Evolutionary conservation across 2,113 vertebrate species (phyloP).

Genomic region (Albula goreensis): DNA sequence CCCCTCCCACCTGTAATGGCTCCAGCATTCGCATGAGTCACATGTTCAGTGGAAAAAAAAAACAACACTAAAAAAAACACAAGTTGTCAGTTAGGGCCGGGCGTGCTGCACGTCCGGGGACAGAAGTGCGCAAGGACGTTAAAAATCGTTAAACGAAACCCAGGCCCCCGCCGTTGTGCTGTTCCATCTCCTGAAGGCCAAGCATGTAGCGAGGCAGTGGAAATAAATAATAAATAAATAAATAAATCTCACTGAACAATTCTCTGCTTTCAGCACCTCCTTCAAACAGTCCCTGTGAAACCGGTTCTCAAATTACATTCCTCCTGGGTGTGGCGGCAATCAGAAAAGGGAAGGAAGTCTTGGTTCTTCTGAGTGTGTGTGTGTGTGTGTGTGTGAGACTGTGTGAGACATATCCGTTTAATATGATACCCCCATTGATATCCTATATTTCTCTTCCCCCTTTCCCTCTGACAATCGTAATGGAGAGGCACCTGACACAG

Average conservation of each 20-base stretch:
- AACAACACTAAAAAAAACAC: slow-evolving; percentile 47
- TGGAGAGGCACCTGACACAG: slow-evolving; percentile 70
- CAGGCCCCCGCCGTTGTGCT: not conserved
- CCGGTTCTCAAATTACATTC: slow-evolving; percentile 65
- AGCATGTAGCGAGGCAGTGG: not conserved
- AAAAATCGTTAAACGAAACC: slow-evolving; percentile 27
- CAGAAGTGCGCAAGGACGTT: slow-evolving; percentile 19
- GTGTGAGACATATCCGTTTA: slow-evolving; percentile 52
- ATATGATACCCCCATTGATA: slow-evolving; percentile 70
- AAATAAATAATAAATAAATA: slow-evolving; percentile 29
- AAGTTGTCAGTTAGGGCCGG: not conserved
- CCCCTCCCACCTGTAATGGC: slow-evolving; percentile 92
- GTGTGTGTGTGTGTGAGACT: slow-evolving; percentile 37
- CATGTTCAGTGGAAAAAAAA: slow-evolving; percentile 73
- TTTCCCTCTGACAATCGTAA: slow-evolving; percentile 67
- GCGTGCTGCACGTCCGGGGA: slow-evolving; percentile 40
- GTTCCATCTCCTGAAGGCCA: not conserved
- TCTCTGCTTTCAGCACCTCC: slow-evolving; percentile 55
- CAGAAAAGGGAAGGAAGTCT: slow-evolving; percentile 69
- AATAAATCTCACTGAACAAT: slow-evolving; percentile 36
- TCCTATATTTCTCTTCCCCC: slow-evolving; percentile 63
- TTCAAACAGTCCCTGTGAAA: slow-evolving; percentile 68
- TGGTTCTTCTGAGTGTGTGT: slow-evolving; percentile 59
- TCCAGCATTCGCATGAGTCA: slow-evolving; percentile 73
- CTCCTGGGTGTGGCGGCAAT: slow-evolving; percentile 69